These are phyloP conservation scores for Antheraea yamamai DNA, from an alignment of 2,888 invertebrate species.

Conservation along the genomic window DNA sequence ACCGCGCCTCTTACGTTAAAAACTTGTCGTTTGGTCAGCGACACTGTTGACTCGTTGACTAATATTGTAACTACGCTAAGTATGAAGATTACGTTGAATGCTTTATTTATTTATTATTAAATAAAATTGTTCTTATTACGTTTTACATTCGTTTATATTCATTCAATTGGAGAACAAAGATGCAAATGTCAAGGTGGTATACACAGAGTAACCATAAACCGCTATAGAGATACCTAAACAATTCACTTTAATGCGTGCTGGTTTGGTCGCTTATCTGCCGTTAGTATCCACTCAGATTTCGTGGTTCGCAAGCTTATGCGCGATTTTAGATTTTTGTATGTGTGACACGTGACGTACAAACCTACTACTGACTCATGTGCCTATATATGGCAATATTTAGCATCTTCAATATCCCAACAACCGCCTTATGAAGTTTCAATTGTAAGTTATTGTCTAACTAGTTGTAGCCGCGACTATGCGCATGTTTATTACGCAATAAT, in stretches of 20 bases:
- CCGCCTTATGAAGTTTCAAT: no score
- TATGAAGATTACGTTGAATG: no score
- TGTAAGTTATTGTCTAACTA: no score
- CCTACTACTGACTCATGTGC: background rate
- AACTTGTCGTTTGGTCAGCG: no score
- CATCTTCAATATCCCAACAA: no score
- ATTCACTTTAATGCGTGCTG: conserved; percentile 22
- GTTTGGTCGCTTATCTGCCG: conserved; percentile 44
- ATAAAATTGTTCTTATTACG: background rate
- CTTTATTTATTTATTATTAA: no score
- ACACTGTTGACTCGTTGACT: no score
- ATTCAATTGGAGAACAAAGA: background rate
- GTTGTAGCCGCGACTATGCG: no score
- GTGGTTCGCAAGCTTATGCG: conserved; percentile 47
- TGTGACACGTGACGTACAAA: conserved; percentile 1
- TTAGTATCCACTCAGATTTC: conserved; percentile 56
- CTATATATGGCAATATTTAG: background rate
- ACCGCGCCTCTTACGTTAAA: background rate
- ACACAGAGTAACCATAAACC: conserved; percentile 25
- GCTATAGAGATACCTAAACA: conserved; percentile 33
- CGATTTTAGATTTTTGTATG: conserved; percentile 16
- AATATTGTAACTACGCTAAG: no score
- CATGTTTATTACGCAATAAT: no score
- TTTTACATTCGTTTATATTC: background rate
- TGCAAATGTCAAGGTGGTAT: conserved; percentile 29